Conservation (phyloP, 2,797 vertebrate genomes). For the Melanotaenia parkinsoni region DNA sequence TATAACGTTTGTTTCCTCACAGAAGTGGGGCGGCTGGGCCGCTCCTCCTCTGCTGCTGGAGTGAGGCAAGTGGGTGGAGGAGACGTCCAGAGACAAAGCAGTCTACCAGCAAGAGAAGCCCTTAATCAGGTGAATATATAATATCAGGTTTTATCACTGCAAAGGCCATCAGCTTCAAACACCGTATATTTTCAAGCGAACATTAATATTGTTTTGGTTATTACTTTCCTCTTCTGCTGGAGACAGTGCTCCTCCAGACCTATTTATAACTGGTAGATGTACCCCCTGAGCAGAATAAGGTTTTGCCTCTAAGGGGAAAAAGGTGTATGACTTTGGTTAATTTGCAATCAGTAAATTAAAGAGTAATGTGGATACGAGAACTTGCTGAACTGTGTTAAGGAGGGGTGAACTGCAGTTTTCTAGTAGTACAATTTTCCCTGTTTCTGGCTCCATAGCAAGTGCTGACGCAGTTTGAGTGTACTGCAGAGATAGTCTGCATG, state of each 20-base stretch:
- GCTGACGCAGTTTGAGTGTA: slow-evolving; percentile 84
- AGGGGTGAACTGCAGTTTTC: slow-evolving; percentile 72
- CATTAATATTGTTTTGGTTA: slow-evolving; percentile 71
- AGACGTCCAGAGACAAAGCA: slow-evolving; percentile 88
- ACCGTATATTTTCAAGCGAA: slow-evolving; percentile 47
- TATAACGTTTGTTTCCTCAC: slow-evolving; percentile 66
- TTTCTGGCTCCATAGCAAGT: slow-evolving; percentile 83
- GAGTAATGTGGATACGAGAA: slow-evolving; percentile 46
- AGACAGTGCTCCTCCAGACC: slow-evolving; percentile 69
- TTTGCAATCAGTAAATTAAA: slow-evolving; percentile 51
- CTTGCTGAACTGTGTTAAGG: slow-evolving; percentile 48
- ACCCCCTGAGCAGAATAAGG: slow-evolving; percentile 76
- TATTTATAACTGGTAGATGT: slow-evolving; percentile 81
- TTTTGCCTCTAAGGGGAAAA: slow-evolving; percentile 53
- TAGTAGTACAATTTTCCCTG: slow-evolving; percentile 73
- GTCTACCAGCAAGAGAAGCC: slow-evolving; percentile 87
- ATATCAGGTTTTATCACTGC: slow-evolving; percentile 23
- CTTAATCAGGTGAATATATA: slow-evolving; percentile 84
- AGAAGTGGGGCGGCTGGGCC: slow-evolving; percentile 93
- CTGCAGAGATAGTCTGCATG: slow-evolving; percentile 82
- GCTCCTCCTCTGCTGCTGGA: slow-evolving; percentile 92
- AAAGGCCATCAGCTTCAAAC: slow-evolving; percentile 47
- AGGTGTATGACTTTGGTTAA: slow-evolving; percentile 59
- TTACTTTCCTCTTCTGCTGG: slow-evolving; percentile 63
- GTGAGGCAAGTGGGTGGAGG: slow-evolving; percentile 87